Evolutionary conservation across 2,113 vertebrate species (phyloP).

Genomic region (Trochalopteron elliotii): DNA sequence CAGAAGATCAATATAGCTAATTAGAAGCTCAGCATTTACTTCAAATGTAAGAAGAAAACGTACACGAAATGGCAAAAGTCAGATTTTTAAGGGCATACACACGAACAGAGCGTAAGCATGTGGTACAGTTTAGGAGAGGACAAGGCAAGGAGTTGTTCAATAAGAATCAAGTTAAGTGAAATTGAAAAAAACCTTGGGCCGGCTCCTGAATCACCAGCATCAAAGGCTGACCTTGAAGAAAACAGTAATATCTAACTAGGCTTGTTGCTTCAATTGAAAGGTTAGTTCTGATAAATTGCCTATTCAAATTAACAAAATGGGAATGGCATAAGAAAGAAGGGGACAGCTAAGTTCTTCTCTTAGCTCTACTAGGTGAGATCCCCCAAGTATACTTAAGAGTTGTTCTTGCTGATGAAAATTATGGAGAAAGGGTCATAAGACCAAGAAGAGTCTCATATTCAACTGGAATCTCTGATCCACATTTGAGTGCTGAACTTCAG

Average conservation of each 20-base stretch:
- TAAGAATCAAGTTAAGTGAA: neutral
- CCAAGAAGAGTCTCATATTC: neutral
- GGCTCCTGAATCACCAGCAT: neutral
- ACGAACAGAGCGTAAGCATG: accelerated
- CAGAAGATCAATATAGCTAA: neutral
- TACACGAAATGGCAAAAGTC: neutral
- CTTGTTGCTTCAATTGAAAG: neutral
- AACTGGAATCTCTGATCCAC: neutral
- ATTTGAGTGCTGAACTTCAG: neutral
- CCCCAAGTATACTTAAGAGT: neutral
- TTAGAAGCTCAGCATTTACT: neutral
- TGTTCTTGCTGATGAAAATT: neutral
- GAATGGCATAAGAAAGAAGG: neutral
- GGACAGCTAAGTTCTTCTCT: neutral
- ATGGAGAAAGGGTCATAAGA: neutral
- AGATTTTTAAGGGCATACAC: neutral
- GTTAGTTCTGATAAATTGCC: neutral
- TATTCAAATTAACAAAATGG: neutral
- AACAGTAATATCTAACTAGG: neutral
- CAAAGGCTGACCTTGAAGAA: neutral
- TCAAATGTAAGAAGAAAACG: neutral
- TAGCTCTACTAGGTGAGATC: neutral
- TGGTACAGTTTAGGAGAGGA: neutral
- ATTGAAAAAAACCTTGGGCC: neutral
- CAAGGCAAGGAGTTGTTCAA: neutral